Conservation (phyloP, 2,797 vertebrate genomes). For the Takifugu ocellatus region DNA sequence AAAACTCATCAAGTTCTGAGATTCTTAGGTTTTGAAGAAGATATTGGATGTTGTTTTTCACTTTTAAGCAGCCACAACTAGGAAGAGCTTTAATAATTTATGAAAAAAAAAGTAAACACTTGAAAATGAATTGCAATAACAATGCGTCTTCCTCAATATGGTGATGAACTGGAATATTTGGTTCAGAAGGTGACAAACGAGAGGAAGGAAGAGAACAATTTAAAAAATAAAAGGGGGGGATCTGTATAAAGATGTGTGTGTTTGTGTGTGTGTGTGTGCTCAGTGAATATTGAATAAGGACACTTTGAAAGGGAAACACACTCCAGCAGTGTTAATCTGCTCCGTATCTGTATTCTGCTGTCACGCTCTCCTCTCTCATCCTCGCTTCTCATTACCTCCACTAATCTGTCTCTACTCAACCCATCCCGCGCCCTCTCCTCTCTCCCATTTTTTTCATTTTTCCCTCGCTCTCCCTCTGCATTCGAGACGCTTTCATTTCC, state of each 20-base stretch:
- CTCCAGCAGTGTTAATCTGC: conserved; percentile 64
- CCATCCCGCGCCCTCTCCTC: conserved; percentile 4
- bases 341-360: conserved; percentile 63
- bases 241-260: conserved; percentile 31
- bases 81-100: too few relatives aligned
- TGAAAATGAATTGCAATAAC: too few relatives aligned
- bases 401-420: conserved; percentile 58
- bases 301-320: conserved; percentile 61
- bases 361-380: conserved; percentile 58
- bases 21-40: too few relatives aligned
- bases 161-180: not conserved
- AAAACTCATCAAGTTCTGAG: too few relatives aligned
- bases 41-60: too few relatives aligned
- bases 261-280: conserved; percentile 15
- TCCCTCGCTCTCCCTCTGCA: conserved; percentile 17
- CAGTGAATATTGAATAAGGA: conserved; percentile 54
- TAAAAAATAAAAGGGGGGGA: conserved; percentile 17
- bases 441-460: conserved; percentile 1
- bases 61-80: too few relatives aligned
- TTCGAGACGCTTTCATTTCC: conserved; percentile 53
- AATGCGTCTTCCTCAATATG: too few relatives aligned
- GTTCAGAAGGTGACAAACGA: not conserved
- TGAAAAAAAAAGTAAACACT: too few relatives aligned
- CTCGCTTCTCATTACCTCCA: conserved; percentile 64
- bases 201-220: conserved; percentile 16